Conservation (phyloP, 2,888 invertebrate genomes). For the Athrips mouffetella region DNA sequence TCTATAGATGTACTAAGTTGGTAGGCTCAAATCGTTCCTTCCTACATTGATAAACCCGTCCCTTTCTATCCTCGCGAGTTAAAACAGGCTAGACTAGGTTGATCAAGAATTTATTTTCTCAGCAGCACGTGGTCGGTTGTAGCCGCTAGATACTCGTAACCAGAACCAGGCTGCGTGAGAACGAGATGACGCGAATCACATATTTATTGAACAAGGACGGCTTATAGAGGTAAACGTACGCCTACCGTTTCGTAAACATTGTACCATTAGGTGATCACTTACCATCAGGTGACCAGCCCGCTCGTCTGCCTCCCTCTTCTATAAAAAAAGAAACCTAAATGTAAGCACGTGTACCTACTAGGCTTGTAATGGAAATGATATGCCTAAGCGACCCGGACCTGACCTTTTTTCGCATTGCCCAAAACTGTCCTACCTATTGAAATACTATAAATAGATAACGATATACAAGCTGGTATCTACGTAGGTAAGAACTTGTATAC, state of each 20-base stretch:
- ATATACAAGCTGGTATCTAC: too few species aligned
- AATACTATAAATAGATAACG: too few species aligned
- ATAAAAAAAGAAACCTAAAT: too few species aligned
- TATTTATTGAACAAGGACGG: constrained; percentile 13
- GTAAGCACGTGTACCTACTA: constrained; percentile 17
- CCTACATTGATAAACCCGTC: constrained; percentile 3
- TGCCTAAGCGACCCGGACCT: constrained; percentile 2
- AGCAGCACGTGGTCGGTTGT: constrained; percentile 16
- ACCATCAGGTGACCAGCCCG: too few species aligned
- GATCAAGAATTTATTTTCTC: constrained; percentile 14
- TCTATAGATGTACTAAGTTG: background rate
- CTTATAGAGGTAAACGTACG: constrained; percentile 16
- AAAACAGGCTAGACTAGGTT: constrained; percentile 9
- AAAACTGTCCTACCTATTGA: background rate
- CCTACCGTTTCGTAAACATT: constrained; percentile 15
- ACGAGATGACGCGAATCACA: constrained; percentile 13
- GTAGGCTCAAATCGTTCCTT: constrained; percentile 3
- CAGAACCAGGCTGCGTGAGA: constrained; percentile 12
- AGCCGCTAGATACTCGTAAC: constrained; percentile 9
- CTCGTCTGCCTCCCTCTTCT: too few species aligned
- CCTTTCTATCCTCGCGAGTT: background rate
- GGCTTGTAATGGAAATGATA: constrained; percentile 2
- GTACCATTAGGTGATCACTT: too few species aligned
- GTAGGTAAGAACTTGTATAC: too few species aligned
- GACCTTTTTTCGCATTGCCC: constrained; percentile 4